Percentiles rank a stretch among this genome's conserved stretches.
Evolutionary conservation across 2,113 vertebrate species (phyloP).

Genomic region (Hippocampus barbouri): DNA sequence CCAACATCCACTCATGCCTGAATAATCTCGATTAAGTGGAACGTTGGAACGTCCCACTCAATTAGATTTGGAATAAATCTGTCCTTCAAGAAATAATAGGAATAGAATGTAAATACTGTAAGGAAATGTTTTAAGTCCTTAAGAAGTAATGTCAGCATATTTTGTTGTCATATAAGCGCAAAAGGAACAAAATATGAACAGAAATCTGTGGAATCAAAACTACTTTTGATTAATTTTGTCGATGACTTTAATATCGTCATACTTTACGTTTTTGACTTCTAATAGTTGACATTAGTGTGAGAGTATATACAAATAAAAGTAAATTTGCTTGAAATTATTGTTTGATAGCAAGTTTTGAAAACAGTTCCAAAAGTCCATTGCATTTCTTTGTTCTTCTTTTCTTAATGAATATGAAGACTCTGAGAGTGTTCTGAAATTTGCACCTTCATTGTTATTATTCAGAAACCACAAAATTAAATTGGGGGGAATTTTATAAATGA

Average conservation of each 20-base stretch:
- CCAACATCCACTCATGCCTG: background rate
- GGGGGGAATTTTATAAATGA: constrained; percentile 41
- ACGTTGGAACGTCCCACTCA: background rate
- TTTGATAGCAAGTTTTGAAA: background rate
- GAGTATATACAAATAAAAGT: background rate
- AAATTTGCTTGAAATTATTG: background rate
- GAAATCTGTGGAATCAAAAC: background rate
- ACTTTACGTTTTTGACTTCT: background rate
- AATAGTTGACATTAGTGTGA: background rate
- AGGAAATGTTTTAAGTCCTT: background rate
- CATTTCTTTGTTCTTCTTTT: background rate
- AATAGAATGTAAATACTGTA: background rate
- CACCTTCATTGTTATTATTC: constrained; percentile 29
- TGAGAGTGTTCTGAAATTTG: constrained; percentile 30
- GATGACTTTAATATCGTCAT: background rate
- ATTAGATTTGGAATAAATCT: too few relatives aligned
- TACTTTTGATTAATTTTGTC: background rate
- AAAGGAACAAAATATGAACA: background rate
- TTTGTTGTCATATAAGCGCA: background rate
- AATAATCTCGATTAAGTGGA: background rate
- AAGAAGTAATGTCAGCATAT: background rate
- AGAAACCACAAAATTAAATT: constrained; percentile 41
- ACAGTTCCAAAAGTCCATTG: background rate
- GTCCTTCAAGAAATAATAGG: background rate
- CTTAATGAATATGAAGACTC: background rate